Evolutionary conservation across 1,140 invertebrate genomes (phyloP), one percentile per base, ranked within the genome.

Genomic region (Aphidius ervi): DNA sequence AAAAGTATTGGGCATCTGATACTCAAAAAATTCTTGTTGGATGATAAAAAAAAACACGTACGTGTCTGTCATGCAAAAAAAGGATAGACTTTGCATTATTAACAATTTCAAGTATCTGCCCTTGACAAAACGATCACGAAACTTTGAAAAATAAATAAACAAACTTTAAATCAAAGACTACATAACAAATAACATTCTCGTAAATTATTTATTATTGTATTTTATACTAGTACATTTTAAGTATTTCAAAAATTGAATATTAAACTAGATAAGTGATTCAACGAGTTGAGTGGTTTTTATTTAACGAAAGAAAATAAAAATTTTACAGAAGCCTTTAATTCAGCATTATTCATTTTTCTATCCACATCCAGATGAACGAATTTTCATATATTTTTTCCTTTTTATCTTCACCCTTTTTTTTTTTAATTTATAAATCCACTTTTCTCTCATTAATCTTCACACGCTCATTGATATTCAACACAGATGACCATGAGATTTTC

Each of bases 21-120:
- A 56, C 63, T 31, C 23, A 31, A 31, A 31, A 31, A 31, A 31
- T 2, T 31, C 2, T 31, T 0, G 23, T 31, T 31, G 23, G 23
- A 31, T 31, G 23, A 31, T 1, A 31, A 31, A 31, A 41, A 49
- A 37, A 23, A 31, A 39, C 47, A 63, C 42, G 60, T 48, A 65
- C 63, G 63, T 65, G 61, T 42, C 46, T 43, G 56, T 61, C 59
- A 31, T 62, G 48, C 52, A 42, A 59, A 63, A 37, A 40, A 45
- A 41, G 63, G 63, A 60, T 59, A 62, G 59, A 41, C 57, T 63
- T 63, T 63, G 62, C 58, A 66, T 66, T 63, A 63, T 61, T 66
- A 64, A 63, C 40, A 45, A 58, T 23, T 48, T 41, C 45, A 20
- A 40, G 47, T 59, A 50, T 39, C 2, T 23, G 8, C 58, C 9